Evolutionary conservation across 2,113 vertebrate genomes (phyloP).

Genomic region (Paralichthys olivaceus): DNA sequence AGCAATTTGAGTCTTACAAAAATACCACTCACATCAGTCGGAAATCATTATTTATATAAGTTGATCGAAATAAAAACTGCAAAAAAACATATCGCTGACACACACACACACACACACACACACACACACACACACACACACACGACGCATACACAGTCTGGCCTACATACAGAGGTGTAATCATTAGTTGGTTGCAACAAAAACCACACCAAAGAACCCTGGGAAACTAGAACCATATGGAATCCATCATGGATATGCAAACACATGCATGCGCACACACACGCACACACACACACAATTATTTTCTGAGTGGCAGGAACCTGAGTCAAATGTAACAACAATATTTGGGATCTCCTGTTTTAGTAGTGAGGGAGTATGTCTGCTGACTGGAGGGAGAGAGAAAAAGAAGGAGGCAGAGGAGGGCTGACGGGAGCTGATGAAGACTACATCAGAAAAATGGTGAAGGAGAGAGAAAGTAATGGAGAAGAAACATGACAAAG

Average conservation of each 20-base stretch:
- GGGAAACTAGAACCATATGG: conserved; percentile 70
- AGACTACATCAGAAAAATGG: conserved; percentile 9
- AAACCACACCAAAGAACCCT: conserved; percentile 65
- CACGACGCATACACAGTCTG: conserved; percentile 1
- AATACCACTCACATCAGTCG: conserved; percentile 5
- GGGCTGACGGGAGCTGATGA: not conserved
- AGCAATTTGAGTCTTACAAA: not conserved
- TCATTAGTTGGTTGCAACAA: conserved; percentile 50
- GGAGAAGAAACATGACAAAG: not conserved
- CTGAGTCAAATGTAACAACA: conserved; percentile 61
- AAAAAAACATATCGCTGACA: conserved; percentile 22
- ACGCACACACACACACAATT: not conserved
- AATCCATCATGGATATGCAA: conserved; percentile 29
- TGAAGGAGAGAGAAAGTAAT: not conserved
- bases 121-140: not conserved
- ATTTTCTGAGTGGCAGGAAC: conserved; percentile 57
- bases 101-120: not conserved
- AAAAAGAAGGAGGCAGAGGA: not conserved
- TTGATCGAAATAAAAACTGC: conserved; percentile 18
- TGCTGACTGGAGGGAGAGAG: not conserved
- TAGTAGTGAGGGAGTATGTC: conserved; percentile 13
- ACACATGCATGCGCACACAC: conserved; percentile 12
- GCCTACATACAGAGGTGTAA: conserved; percentile 49
- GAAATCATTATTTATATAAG: conserved; percentile 29
- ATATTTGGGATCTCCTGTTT: conserved; percentile 46